Evolutionary conservation across 2,797 vertebrate species (phyloP).

Genomic region (Falco naumanni): DNA sequence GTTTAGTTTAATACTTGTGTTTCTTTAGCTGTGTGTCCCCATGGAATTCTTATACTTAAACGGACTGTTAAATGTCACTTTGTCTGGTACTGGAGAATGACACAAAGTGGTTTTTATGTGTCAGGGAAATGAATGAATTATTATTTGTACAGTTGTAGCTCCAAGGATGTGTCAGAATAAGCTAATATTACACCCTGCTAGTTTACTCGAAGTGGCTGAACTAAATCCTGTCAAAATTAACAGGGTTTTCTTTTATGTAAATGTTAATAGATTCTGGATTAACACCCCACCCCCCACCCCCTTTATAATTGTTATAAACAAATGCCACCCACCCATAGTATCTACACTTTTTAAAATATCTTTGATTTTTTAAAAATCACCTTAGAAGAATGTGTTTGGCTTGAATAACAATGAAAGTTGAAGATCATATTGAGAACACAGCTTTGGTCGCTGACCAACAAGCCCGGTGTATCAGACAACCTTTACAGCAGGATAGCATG

Average conservation of each 20-base stretch:
- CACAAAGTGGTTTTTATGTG: not conserved
- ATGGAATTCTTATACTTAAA: not conserved
- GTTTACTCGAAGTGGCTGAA: not conserved
- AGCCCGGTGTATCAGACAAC: not conserved
- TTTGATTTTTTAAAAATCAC: not conserved
- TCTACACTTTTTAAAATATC: not conserved
- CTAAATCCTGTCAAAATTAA: not conserved
- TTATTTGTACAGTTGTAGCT: not conserved
- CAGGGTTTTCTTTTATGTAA: not conserved
- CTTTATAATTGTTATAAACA: not conserved
- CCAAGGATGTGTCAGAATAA: not conserved
- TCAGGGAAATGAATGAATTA: not conserved
- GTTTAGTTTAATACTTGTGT: not conserved
- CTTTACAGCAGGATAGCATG: rapidly evolving
- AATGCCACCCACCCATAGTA: not conserved
- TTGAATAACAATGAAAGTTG: not conserved
- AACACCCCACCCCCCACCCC: too few species aligned
- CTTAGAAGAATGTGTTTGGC: not conserved
- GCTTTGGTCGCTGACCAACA: not conserved
- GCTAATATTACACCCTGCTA: not conserved
- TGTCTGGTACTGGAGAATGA: not conserved
- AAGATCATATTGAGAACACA: not conserved
- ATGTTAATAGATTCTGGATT: not conserved
- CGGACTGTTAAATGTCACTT: not conserved
- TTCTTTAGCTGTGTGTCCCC: not conserved